Base-by-base conservation (phyloP, 2,888 invertebrate species). In the Caenorhabditis sp. region DNA sequence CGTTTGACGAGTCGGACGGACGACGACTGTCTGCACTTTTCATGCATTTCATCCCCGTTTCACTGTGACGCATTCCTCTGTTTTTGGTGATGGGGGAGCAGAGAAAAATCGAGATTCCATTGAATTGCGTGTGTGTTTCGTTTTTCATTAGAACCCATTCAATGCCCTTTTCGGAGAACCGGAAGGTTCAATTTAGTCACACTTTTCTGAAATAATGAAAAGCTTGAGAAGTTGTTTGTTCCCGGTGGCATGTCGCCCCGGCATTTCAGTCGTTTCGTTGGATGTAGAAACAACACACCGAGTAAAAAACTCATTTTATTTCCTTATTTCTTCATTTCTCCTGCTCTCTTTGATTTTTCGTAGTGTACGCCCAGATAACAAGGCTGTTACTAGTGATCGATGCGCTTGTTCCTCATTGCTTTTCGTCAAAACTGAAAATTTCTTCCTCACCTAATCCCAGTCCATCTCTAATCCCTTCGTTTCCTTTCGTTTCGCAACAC, bases 301-400 rank as follows among this genome's bases (percentile, higher is more conserved):
- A n/a, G n/a, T 35, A 22, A 20, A 17, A 27, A 30, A n/a, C 17
- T n/a, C 7, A 8, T 8, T 17, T 43, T 43, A 13, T 15, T 15
- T 37, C 27, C 22, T 22, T n/a, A 35, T 20, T 37, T 48, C 32
- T 37, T 11, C n/a, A n/a, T n/a, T n/a, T n/a, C n/a, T n/a, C n/a
- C n/a, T n/a, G n/a, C n/a, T n/a, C n/a, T n/a, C n/a, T n/a, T n/a
- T n/a, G n/a, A n/a, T n/a, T n/a, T n/a, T n/a, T n/a, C n/a, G n/a
- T n/a, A n/a, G n/a, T n/a, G 9, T 35, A 7, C 41, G 13, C n/a
- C 26, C 17, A 50, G 56, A 66, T 55, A 56, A 66, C 56, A 66
- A 66, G 39, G 56, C 56, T 66, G 66, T 66, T 55, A 66, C 46
- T 56, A 56, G 66, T 66, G 66, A 66, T 56, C 55, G 56, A 66